Evolutionary conservation across 2,113 vertebrate genomes (phyloP).

Genomic region (Triplophysa dalaica): DNA sequence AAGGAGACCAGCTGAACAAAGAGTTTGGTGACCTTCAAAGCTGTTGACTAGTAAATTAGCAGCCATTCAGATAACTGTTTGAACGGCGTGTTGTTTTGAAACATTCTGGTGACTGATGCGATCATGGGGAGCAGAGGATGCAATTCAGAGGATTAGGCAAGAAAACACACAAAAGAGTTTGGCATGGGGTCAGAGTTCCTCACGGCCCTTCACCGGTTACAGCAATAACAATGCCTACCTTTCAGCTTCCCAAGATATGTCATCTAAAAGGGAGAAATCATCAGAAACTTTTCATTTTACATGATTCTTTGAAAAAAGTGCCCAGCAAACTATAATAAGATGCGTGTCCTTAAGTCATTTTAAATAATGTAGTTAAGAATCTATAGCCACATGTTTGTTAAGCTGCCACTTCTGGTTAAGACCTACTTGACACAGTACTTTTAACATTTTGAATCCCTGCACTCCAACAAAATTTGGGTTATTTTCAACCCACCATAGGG

Average conservation of each 20-base stretch:
- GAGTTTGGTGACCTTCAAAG: constrained; percentile 14
- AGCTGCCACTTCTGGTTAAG: too few species aligned
- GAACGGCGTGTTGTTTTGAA: constrained; percentile 10
- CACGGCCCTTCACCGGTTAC: not conserved
- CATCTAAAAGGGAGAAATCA: not conserved
- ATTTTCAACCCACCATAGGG: too few species aligned
- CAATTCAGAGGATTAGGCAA: constrained; percentile 17
- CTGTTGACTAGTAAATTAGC: constrained; percentile 31
- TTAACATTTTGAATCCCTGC: too few species aligned
- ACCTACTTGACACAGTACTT: too few species aligned
- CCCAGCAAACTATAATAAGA: too few species aligned
- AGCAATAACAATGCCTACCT: not conserved
- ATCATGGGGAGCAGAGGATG: constrained; percentile 8
- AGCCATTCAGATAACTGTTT: constrained; percentile 19
- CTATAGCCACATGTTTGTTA: too few species aligned
- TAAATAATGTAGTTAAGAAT: too few species aligned
- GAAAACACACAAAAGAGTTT: constrained; percentile 7
- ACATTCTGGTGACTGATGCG: constrained; percentile 15
- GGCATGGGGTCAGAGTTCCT: not conserved
- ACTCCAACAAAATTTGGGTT: too few species aligned
- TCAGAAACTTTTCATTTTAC: too few species aligned
- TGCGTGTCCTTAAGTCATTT: too few species aligned
- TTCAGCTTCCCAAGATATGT: not conserved
- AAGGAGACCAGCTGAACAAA: constrained; percentile 33
- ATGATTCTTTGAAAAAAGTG: too few species aligned